Evolutionary conservation across 2,113 vertebrate genomes (phyloP).

Genomic region (Epinephelus cyanopodus): DNA sequence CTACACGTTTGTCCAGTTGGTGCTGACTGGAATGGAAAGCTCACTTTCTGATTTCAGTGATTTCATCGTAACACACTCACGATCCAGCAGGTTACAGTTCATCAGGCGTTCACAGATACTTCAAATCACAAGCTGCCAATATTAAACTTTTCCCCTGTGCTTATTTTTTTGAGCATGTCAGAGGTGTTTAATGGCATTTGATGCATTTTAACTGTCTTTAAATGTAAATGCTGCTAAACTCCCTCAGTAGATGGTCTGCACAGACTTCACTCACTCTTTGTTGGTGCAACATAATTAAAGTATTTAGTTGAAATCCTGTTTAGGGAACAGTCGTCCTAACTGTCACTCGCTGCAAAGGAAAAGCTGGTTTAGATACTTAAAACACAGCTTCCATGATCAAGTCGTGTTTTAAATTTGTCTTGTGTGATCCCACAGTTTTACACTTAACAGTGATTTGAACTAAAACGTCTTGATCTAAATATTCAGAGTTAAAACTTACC

Average conservation of each 20-base stretch:
- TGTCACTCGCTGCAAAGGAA: neutral
- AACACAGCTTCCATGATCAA: neutral
- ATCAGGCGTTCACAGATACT: too few relatives aligned
- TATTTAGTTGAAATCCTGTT: neutral
- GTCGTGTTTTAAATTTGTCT: neutral
- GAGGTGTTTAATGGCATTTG: neutral
- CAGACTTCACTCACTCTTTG: neutral
- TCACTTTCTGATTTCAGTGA: too few relatives aligned
- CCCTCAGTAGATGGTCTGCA: neutral
- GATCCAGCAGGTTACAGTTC: too few relatives aligned
- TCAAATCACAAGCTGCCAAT: too few relatives aligned
- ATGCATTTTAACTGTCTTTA: neutral
- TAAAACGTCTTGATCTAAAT: too few relatives aligned
- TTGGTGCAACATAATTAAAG: slow-evolving; percentile 5
- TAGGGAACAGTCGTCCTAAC: neutral
- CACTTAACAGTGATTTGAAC: too few relatives aligned
- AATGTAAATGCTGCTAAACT: neutral
- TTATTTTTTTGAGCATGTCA: neutral
- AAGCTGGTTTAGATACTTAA: neutral
- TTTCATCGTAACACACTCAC: too few relatives aligned
- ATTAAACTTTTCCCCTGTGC: too few relatives aligned
- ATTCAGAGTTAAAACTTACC: too few relatives aligned
- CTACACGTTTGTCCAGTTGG: slow-evolving; percentile 1
- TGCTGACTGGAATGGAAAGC: too few relatives aligned
- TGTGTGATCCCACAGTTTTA: neutral